Base-by-base conservation (phyloP, 2,888 invertebrate genomes). In the Euspilapteryx auroguttella region DNA sequence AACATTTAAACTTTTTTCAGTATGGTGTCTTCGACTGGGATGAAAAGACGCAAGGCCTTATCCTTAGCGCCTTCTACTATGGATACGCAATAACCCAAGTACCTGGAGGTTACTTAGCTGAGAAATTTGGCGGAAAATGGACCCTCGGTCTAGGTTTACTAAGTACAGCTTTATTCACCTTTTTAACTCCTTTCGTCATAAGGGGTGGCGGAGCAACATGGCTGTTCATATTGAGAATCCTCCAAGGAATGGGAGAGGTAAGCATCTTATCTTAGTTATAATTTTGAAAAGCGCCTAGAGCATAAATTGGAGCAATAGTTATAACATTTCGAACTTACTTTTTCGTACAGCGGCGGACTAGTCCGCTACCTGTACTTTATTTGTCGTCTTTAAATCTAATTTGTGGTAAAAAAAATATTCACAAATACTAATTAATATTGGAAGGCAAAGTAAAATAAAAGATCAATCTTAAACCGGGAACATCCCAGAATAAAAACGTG, bases 81-180 rank as follows among this genome's bases (percentile, higher is more conserved):
- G 91, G 92, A 1, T 92, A 92, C 51, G 83, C 90, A 6, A 55
- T 89, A 0, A 90, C 90, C 0, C 92, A 92, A 52, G 65, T 93
- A 3, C 92, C 91, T 0, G 93, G 91, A 12, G 93, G 91, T 21
- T 79, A 87, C 37, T 53, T 93, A 28, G 86, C 92, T 0, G 89
- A 89, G 40, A 84, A 79, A 42, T 87, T 87, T 36, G 94, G 94
- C 12, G 93, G 91, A 6, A 93, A 93, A 63, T 87, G 89, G 77
- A 82, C 89, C 1, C 68, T 92, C n/a, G 89, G 89, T 1, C 46
- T 89, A 25, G 93, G 93, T 9, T 81, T 94, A 15, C 64, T 93
- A 1, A 85, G 85, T 15, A 91, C 92, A 0, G 89, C 90, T 0
- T 42, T 92, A 2, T 86, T 93, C 39, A 92, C 92, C 0, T 62